Evolutionary conservation across 2,888 invertebrate genomes (phyloP), one percentile per base, ranked within the genome.

Genomic region (Palloptera scutellata): DNA sequence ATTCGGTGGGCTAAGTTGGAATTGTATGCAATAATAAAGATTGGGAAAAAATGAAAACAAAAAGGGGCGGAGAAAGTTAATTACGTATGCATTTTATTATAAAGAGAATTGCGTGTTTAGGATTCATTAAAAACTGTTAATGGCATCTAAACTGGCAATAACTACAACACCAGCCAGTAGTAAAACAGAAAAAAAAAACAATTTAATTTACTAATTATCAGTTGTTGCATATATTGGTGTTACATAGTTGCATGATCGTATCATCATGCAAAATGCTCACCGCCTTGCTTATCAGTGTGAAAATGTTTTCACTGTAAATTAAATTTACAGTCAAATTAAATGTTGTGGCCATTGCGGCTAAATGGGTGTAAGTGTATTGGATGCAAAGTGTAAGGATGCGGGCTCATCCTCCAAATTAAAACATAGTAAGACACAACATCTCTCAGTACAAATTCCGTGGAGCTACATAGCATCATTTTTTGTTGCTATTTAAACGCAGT

Each of bases 51-150:
- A 30, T 30, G 2, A 30, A 30, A 30, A 30, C 30, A 30, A 30
- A 30, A 55, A 55, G 53, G 30, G 20, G 54, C 51, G 20, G 15
- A 17, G 48, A 5, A 11, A 19, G 51, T 51, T 57, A 13, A 41
- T 19, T 64, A 57, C 48, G 3, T n/a, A 48, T n/a, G 48, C 48
- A 48, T n/a, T 48, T 48, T 75, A 78, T 81, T 80, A 30, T 80
- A 76, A 78, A 73, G 75, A 72, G 77, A 81, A 79, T 81, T 73
- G 81, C 81, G 81, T 82, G 81, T 79, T 82, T 80, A 78, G 80
- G 76, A 79, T 79, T 79, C 79, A 82, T 81, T 82, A 80, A 77
- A 76, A 75, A 77, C 77, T 75, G 72, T 77, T 78, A 81, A 81
- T 82, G 77, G 77, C 71, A 68, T 74, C 70, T 70, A 71, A 71